Evolutionary conservation across 2,888 invertebrate genomes (phyloP).

Genomic region (Achlya flavicornis): DNA sequence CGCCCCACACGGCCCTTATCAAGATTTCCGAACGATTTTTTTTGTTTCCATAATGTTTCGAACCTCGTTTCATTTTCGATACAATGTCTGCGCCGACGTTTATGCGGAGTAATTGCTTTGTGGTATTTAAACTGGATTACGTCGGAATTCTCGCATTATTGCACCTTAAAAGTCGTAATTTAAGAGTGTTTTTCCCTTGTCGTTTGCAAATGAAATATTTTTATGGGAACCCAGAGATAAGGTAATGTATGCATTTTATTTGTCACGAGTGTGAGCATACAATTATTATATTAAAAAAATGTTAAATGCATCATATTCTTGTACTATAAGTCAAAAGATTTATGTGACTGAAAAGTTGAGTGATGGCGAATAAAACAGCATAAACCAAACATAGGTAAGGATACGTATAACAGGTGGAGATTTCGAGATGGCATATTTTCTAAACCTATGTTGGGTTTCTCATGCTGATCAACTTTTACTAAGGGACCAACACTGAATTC

Average conservation of each 20-base stretch:
- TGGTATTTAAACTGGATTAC: conserved; percentile 49
- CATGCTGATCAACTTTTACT: no score
- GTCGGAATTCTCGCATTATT: conserved; percentile 24
- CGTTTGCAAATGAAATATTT: conserved; percentile 14
- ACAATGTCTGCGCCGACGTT: conserved; percentile 48
- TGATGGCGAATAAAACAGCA: neutral
- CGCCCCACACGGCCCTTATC: conserved; percentile 64
- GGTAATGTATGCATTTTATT: conserved; percentile 26
- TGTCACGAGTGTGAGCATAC: conserved; percentile 26
- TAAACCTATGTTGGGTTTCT: no score
- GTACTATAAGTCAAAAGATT: neutral
- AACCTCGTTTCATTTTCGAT: conserved; percentile 41
- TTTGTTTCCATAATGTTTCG: conserved; percentile 28
- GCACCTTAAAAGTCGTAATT: conserved; percentile 8
- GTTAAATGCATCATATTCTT: neutral
- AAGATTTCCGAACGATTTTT: conserved; percentile 47
- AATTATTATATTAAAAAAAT: conserved; percentile 17
- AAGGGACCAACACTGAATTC: no score
- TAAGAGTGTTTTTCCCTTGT: conserved; percentile 15
- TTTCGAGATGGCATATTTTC: no score
- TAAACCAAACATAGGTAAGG: neutral
- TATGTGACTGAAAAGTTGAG: neutral
- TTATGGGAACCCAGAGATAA: conserved; percentile 15
- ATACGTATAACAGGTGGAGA: no score
- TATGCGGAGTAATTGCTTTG: conserved; percentile 54